Percentiles rank a stretch among this genome's conserved stretches.
phyloP scores from a whole-genome alignment of 2,888 invertebrate genomes.

The Phorcus lineatus region DNA sequence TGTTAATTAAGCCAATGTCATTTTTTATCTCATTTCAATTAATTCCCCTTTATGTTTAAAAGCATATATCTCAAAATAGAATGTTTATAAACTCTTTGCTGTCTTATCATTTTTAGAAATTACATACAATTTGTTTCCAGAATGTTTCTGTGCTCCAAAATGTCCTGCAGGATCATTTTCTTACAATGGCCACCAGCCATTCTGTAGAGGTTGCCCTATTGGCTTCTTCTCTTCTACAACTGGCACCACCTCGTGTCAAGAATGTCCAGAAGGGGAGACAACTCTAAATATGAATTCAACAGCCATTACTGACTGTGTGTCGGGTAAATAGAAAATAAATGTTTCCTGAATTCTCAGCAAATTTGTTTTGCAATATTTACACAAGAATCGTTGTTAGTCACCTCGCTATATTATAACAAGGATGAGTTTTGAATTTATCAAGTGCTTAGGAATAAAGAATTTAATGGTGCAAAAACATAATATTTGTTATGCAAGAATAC shows the following conservation, averaged over 20 bases:
- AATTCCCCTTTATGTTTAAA: too few relatives aligned
- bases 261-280: slow-evolving; percentile 38
- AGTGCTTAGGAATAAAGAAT: neutral
- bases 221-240: slow-evolving; percentile 32
- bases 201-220: slow-evolving; percentile 38
- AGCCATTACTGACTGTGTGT: slow-evolving; percentile 14
- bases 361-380: neutral
- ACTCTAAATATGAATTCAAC: slow-evolving; percentile 12
- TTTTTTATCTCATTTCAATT: neutral
- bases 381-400: too few relatives aligned
- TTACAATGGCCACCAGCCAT: slow-evolving; percentile 32
- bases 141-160: slow-evolving; percentile 34
- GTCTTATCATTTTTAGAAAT: neutral
- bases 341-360: neutral
- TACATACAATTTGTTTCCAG: neutral
- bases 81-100: too few relatives aligned
- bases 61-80: too few relatives aligned
- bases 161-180: slow-evolving; percentile 34
- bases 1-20: too few relatives aligned
- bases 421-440: neutral
- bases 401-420: too few relatives aligned
- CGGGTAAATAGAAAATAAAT: neutral
- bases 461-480: too few relatives aligned
- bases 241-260: slow-evolving; percentile 36
- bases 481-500: too few relatives aligned